Evolutionary conservation across 2,888 invertebrate genomes (phyloP), one percentile per base, ranked within the genome.

Genomic region (Acanthoscelides obtectus): DNA sequence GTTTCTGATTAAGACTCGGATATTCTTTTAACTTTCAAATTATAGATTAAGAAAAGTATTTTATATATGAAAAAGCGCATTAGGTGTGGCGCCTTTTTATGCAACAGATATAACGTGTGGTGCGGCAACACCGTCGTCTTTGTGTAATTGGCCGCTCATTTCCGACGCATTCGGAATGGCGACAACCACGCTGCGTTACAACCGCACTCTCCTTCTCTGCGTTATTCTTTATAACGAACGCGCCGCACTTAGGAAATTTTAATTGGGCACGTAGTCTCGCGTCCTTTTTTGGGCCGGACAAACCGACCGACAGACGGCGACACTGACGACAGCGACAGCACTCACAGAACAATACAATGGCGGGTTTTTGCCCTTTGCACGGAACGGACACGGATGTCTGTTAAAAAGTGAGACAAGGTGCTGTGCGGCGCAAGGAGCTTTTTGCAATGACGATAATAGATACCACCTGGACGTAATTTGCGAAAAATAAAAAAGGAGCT

Each of bases 151-250:
- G 83, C 84, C 66, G 20, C 66, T 83, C 84, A 84, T 85, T 85
- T 85, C 84, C 84, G 84, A 84, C 84, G 84, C 84, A 84, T 84
- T 83, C 83, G 81, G 84, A 83, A 85, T 84, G 84, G 84, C 85
- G 83, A 84, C 83, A 84, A 84, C 45, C 45, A 17, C 45, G 45
- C 45, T 4, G 5, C 45, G 45, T 12, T 12, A 12, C n/a, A n/a
- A n/a, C 45, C 8, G 8, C 45, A 12, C 45, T 45, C 45, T 12
- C 45, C 45, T 1, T 6, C 45, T 25, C 25, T 17, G 82, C 80
- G 82, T 80, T 82, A 82, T 84, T 83, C 83, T 84, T 84, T 83
- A 83, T 81, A 82, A 79, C 81, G 79, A 79, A 80, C 79, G 79
- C 82, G 79, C 82, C 81, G 84, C 84, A 84, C 84, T 84, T 83